A percentile compares a stretch with the other conserved stretches of the same genome.
These are phyloP conservation scores for Arizona elegans DNA, from an alignment of 2,113 vertebrate species.

Conservation along the genomic window DNA sequence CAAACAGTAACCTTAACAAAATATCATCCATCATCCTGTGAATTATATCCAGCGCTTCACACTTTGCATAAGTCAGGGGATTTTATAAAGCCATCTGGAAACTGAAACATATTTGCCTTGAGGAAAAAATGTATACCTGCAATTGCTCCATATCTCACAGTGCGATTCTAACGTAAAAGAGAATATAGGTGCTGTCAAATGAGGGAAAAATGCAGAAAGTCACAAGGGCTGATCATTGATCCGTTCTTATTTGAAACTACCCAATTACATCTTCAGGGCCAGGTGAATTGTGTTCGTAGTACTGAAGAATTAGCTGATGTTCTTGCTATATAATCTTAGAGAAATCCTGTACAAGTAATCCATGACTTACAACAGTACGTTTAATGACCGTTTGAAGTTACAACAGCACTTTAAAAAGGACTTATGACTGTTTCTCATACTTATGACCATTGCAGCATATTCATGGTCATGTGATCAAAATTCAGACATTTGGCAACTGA, in stretches of 20 bases:
- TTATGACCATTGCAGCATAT: too few species aligned
- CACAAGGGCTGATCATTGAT: not conserved
- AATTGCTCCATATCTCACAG: not conserved
- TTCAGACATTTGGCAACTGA: too few species aligned
- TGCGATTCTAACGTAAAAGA: not conserved
- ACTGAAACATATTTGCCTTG: not conserved
- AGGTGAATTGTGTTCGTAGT: not conserved
- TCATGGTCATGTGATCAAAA: too few species aligned
- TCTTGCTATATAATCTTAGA: not conserved
- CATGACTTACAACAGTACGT: too few species aligned
- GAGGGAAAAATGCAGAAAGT: not conserved
- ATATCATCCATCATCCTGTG: not conserved
- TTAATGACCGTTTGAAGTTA: too few species aligned
- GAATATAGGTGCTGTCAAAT: not conserved
- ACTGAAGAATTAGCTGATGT: not conserved
- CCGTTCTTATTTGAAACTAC: not conserved
- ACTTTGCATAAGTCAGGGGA: not conserved
- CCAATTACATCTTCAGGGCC: not conserved
- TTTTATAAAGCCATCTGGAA: not conserved
- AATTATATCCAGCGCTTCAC: not conserved
- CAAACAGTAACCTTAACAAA: not conserved
- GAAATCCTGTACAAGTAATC: not conserved
- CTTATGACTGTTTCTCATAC: too few species aligned
- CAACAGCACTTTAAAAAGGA: too few species aligned
- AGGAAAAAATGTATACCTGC: not conserved